Conservation (phyloP, 2,888 invertebrate genomes). For the Nezara viridula region DNA sequence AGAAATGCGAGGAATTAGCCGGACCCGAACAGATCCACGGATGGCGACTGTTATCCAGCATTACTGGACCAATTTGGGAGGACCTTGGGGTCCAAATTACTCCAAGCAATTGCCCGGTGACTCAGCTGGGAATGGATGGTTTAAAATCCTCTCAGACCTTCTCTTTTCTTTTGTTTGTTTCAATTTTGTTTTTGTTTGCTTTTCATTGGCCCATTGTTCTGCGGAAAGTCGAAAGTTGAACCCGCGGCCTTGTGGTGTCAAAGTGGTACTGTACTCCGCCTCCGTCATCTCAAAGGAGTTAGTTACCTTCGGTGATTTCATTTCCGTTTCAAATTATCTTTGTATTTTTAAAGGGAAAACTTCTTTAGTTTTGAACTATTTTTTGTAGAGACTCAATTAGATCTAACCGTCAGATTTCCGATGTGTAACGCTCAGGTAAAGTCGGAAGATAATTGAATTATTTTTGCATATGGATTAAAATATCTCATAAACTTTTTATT, state of each 20-base stretch:
- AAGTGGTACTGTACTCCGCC: not conserved
- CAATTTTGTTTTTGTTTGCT: not conserved
- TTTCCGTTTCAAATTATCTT: not conserved
- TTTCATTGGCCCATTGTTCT: not conserved
- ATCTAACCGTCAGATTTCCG: no score
- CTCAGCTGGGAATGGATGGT: not conserved
- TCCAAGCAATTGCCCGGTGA: not conserved
- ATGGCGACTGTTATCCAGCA: no score
- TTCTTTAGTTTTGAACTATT: no score
- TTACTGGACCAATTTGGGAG: not conserved
- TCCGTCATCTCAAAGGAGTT: not conserved
- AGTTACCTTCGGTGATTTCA: not conserved
- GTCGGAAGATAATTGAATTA: no score
- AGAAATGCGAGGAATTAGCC: no score
- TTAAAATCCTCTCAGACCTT: conserved; percentile 3
- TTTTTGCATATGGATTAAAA: no score
- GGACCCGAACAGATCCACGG: no score
- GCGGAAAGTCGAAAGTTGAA: not conserved
- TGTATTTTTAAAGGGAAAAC: no score
- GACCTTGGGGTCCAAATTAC: not conserved
- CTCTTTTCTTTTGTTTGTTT: not conserved
- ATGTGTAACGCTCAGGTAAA: no score
- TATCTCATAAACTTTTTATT: no score
- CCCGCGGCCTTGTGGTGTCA: not conserved
- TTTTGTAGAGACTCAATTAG: no score